Conservation (phyloP, 1,140 invertebrate species). For the Trissolcus basalis region DNA sequence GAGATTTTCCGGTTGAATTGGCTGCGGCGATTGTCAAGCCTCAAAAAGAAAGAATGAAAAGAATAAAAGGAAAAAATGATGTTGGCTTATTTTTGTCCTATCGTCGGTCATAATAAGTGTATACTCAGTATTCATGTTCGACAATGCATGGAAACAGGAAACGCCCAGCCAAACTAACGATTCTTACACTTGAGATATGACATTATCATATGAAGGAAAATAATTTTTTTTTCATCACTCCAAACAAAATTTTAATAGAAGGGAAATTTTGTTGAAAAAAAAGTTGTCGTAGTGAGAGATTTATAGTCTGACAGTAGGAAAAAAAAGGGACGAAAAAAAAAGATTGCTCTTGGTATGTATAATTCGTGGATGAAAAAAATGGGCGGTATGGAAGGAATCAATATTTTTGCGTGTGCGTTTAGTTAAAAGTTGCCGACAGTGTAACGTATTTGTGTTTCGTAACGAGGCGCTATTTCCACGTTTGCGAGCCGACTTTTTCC, state of each 20-base stretch:
- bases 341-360: not conserved
- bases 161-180: constrained; percentile 14
- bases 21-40: not conserved
- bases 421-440: constrained; percentile 11
- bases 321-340: not conserved
- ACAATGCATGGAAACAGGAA: constrained; percentile 1
- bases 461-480: constrained; percentile 18
- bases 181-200: too few species aligned
- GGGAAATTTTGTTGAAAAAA: too few species aligned
- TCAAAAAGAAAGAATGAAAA: too few species aligned
- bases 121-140: not conserved
- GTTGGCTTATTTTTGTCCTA: constrained; percentile 21
- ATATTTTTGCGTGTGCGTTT: constrained; percentile 4
- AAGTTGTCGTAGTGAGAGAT: too few species aligned
- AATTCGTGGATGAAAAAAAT: not conserved
- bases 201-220: too few species aligned
- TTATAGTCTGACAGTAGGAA: too few species aligned
- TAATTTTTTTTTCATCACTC: too few species aligned
- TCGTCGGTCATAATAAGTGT: constrained; percentile 19
- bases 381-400: not conserved
- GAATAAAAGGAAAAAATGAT: constrained; percentile 7
- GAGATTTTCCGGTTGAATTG: constrained; percentile 23
- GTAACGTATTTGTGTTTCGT: constrained; percentile 26
- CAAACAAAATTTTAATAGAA: too few species aligned
- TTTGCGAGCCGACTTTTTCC: constrained; percentile 43